Conservation (phyloP, 2,888 invertebrate species). For the Hecatera dysodea region DNA sequence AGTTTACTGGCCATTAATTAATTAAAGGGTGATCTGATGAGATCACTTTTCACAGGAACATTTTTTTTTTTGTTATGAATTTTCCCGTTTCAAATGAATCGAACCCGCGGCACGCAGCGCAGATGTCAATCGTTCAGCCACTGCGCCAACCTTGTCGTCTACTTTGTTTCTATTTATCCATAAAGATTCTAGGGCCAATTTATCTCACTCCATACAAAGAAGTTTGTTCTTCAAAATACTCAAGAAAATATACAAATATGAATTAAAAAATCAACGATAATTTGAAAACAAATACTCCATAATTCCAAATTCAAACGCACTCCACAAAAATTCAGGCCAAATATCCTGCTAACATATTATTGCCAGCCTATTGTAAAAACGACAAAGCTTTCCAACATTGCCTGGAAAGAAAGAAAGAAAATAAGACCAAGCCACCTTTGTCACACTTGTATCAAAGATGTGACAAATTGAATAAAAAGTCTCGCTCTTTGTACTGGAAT, state of each 20-base stretch:
- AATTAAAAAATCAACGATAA: not conserved
- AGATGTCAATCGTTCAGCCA: too few relatives aligned
- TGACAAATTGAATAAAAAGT: slow-evolving; percentile 65
- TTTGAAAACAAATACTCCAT: not conserved
- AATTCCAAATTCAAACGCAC: slow-evolving; percentile 37
- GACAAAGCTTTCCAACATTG: slow-evolving; percentile 44
- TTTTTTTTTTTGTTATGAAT: too few relatives aligned
- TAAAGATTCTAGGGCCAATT: too few relatives aligned
- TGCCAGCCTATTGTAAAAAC: slow-evolving; percentile 38
- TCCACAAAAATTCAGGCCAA: slow-evolving; percentile 13
- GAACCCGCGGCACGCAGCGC: too few relatives aligned
- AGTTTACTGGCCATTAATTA: too few relatives aligned
- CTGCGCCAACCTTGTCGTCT: too few relatives aligned
- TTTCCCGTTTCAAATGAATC: too few relatives aligned
- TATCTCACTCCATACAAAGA: too few relatives aligned
- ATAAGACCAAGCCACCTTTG: slow-evolving; percentile 47
- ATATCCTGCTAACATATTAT: slow-evolving; percentile 23
- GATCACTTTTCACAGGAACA: too few relatives aligned
- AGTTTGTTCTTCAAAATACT: not conserved
- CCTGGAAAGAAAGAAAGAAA: slow-evolving; percentile 32
- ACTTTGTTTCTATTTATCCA: too few relatives aligned
- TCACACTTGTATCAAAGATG: slow-evolving; percentile 60
- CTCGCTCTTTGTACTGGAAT: slow-evolving; percentile 55
- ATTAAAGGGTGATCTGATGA: too few relatives aligned
- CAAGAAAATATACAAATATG: not conserved